phyloP scores from a whole-genome alignment of 2,888 invertebrate genomes.

The Lucinisca nassula region DNA sequence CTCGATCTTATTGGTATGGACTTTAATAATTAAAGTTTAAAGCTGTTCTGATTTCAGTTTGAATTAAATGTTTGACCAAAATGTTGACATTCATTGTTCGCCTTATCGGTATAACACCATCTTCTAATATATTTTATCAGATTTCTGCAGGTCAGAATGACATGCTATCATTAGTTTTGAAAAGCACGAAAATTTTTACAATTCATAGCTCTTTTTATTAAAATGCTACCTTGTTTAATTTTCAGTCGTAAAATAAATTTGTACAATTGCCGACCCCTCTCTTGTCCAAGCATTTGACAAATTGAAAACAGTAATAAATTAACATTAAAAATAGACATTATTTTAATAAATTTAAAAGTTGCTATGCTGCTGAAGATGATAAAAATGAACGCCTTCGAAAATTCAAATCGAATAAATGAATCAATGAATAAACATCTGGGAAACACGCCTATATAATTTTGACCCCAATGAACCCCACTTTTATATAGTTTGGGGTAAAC shows the following conservation, averaged over 20 bases:
- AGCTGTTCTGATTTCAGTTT: neutral
- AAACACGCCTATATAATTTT: no score
- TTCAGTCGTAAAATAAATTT: neutral
- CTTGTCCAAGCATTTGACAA: no score
- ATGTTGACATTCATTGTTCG: neutral
- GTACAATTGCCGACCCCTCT: neutral
- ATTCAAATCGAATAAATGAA: no score
- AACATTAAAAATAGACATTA: no score
- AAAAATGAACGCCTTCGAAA: no score
- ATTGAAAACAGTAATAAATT: no score
- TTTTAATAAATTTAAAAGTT: no score
- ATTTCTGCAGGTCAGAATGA: neutral
- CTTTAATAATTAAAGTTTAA: neutral
- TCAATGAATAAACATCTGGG: no score
- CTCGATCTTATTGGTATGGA: neutral
- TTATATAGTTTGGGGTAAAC: no score
- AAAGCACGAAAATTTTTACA: neutral
- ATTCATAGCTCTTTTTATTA: neutral
- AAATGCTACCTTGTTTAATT: neutral
- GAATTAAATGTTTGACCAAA: slow-evolving; percentile 10
- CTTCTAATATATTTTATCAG: neutral
- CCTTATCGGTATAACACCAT: neutral
- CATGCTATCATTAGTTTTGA: neutral
- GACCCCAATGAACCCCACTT: no score
- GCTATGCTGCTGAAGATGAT: no score